Base-by-base conservation (phyloP, 1,140 invertebrate genomes). In the Drosophila miranda region DNA sequence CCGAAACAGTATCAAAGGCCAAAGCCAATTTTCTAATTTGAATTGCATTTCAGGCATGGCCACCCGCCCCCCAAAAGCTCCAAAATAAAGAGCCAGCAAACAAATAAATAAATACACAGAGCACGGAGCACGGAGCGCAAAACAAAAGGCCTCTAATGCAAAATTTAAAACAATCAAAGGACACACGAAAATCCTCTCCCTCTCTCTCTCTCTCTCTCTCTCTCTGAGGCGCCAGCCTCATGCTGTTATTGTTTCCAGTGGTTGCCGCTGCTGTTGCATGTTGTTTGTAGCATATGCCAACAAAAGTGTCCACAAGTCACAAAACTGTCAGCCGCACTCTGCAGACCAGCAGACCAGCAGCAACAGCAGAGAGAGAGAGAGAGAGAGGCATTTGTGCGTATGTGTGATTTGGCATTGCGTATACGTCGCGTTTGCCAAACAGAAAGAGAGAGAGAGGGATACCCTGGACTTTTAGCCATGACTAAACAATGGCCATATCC, bases 111-210 rank as follows among this genome's bases (percentile, higher is more conserved):
- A 62, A 62, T 26, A 45, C 55, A 48, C 55, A 68, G 30, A 30
- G 34, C 3, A 30, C 55, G 38, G 2, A 26, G n/a, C 21, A 34
- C 14, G 23, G 28, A 60, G 48, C 45, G 28, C 69, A 43, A 30
- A 60, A 50, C 60, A 73, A 72, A 55, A 42, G 58, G 42, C 42
- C 41, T 43, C 61, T 56, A 73, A 63, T 73, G 46, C 68, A 73
- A 63, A 73, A 73, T 73, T 63, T 63, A 73, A 56, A 73, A 74
- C 42, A 74, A 60, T 73, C 52, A 64, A 73, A 51, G 23, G 67
- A 48, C 41, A 38, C 4, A 11, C 45, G 45, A 49, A 64, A 64
- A 63, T 63, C 30, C 19, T 45, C 28, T 7, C 28, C 2, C 28
- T 8, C 28, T 38, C 34, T 38, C 11, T 8, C 11, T 11, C 34